Evolutionary conservation across 2,113 vertebrate species (phyloP), one percentile per base, ranked within the genome.

Genomic region (Carassius gibelio): DNA sequence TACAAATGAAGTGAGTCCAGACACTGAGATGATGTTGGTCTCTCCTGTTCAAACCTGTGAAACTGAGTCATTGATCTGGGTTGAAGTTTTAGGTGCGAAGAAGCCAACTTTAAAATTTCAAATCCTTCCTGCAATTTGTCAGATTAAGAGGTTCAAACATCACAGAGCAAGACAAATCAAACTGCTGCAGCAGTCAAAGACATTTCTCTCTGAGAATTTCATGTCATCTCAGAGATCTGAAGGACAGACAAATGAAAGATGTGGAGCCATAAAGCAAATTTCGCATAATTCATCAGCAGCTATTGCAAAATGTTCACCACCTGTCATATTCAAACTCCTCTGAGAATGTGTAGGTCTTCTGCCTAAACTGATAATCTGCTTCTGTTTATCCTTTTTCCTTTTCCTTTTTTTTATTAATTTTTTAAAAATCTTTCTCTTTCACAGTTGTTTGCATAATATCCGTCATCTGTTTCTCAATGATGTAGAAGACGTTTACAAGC

Each of bases 11-110:
- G 48, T 64, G 57, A 64, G 38, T 42, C 61, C 59, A 80, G 59
- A 19, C n/a, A n/a, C 19, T 59, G 34, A 38, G 34, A 38, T 4
- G 9, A 80, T 64, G 64, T 61, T 80, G 48, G 38, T 30, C 59
- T 64, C 59, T 80, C 14, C 13, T 45, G 59, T 64, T 80, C 59
- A 80, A 80, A 80, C 77, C 38, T 64, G 57, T 64, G 59, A 81
- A 69, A 21, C 62, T 21, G 79, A 50, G 62, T 52, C 62, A 52
- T 34, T 21, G n/a, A 68, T 81, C 79, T 81, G 14, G 23, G 38
- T 69, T 68, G 42, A 81, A 69, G 79, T 36, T 34, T 68, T 69
- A 34, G 45, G 9, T 64, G 77, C 21, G 45, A 34, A 69, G 62
- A 68, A 66, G 64, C 17, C 62, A 64, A 48, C 59, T 64, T n/a